Base-by-base conservation (phyloP, 2,888 invertebrate genomes). In the Parelbella ahira region DNA sequence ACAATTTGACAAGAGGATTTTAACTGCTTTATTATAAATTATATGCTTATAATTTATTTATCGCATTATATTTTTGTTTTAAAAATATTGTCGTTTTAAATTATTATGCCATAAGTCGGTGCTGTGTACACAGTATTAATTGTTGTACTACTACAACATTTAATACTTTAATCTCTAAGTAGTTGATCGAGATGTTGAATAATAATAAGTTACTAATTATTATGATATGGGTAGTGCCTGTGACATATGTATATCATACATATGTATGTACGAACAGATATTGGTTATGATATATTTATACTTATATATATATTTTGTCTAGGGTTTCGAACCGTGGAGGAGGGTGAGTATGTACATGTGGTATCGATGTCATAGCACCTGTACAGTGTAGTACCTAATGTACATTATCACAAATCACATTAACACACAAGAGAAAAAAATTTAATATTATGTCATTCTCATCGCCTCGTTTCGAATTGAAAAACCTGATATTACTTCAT, bases 321-420 rank as follows among this genome's bases (percentile, higher is more conserved):
- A 86, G 84, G 72, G 73, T 73, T 64, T 69, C 68, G 65, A 47
- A 64, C 80, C 37, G 62, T 71, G 82, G 82, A 83, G 25, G 84
- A 84, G 63, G 83, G 84, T 86, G 70, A 81, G 84, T 84, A 67
- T 44, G 50, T 47, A 49, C 29, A 30, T 42, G 41, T 51, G 48
- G 11, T 38, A 37, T 54, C 43, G 54, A 51, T 56, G 51, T 53
- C 44, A 37, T 27, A 49, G 45, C 54, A 54, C 51, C 25, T 49
- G 50, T 49, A 47, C 45, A 50, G 43, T 28, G 34, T 45, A 50
- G 49, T 33, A 12, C 28, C 20, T 38, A 38, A 34, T 33, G 29
- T 34, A 39, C 37, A 37, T 30, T 25, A n/a, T 44, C 37, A 37
- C 37, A 19, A 6, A 18, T 25, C 37, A 37, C 29, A 29, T 27